Percentiles rank a stretch among this genome's conserved stretches.
These are phyloP conservation scores for Chaetodon trifascialis DNA, from an alignment of 2,113 vertebrate species.

Conservation along the genomic window DNA sequence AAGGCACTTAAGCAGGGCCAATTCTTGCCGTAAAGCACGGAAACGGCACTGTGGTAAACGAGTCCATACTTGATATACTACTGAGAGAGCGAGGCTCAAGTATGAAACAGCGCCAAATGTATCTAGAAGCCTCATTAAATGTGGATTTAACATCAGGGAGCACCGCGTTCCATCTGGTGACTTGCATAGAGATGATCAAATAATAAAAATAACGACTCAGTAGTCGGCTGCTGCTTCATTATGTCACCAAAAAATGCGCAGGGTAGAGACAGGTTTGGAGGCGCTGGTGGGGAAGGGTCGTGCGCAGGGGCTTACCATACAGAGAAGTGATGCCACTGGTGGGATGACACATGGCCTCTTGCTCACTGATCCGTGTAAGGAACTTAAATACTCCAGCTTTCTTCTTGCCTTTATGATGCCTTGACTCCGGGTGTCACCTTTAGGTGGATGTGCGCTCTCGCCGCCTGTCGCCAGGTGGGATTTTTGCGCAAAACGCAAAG, in stretches of 20 bases:
- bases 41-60: not conserved
- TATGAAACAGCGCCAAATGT: not conserved
- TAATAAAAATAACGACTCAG: not conserved
- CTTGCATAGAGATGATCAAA: not conserved
- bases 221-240: not conserved
- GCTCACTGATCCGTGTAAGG: slow-evolving; percentile 10
- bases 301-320: not conserved
- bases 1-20: slow-evolving; percentile 1
- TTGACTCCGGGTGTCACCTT: not conserved
- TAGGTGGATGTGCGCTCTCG: not conserved
- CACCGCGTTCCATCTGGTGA: not conserved
- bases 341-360: slow-evolving; percentile 52
- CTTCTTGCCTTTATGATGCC: not conserved
- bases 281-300: not conserved
- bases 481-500: not conserved
- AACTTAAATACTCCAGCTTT: not conserved
- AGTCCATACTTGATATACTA: not conserved
- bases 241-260: not conserved
- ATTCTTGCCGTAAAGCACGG: not conserved
- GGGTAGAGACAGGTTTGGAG: not conserved
- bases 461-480: not conserved
- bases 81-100: not conserved
- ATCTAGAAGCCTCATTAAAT: slow-evolving; percentile 30
- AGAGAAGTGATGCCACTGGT: slow-evolving; percentile 42
- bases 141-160: slow-evolving; percentile 34